These are phyloP conservation scores for Campoplex nolae DNA, from an alignment of 2,888 invertebrate species.

Conservation along the genomic window DNA sequence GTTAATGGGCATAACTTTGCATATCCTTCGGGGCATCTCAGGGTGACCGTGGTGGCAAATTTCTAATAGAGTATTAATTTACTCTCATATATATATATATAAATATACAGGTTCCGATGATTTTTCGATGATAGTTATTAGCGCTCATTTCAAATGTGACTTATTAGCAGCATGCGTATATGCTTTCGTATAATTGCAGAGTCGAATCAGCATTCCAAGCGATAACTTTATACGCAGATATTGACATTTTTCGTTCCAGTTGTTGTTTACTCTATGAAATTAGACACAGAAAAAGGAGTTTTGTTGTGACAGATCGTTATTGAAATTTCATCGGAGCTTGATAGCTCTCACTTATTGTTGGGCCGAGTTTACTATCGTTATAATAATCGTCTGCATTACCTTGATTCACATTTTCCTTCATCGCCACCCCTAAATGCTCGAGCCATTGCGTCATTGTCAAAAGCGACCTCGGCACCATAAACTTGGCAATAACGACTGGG, in stretches of 20 bases:
- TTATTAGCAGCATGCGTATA: background rate
- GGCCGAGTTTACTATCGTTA: background rate
- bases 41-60: constrained; percentile 44
- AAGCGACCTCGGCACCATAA: background rate
- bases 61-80: constrained; percentile 28
- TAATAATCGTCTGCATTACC: background rate
- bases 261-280: background rate
- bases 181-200: background rate
- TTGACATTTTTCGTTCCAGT: constrained; percentile 1
- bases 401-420: background rate
- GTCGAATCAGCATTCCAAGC: background rate
- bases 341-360: background rate
- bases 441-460: background rate
- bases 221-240: background rate
- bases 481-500: background rate
- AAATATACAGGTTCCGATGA: background rate
- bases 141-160: constrained; percentile 35
- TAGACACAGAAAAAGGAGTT: background rate
- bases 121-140: constrained; percentile 60
- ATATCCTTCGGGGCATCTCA: constrained; percentile 57
- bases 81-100: background rate
- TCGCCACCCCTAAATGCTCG: background rate
- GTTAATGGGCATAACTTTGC: constrained; percentile 57
- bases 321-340: background rate
- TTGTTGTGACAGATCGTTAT: background rate